Evolutionary conservation across 37 sponge, comb jelly and placozoan genomes (phyloP), one percentile per base, ranked within the genome.

Genomic region (Agelas oroides): DNA sequence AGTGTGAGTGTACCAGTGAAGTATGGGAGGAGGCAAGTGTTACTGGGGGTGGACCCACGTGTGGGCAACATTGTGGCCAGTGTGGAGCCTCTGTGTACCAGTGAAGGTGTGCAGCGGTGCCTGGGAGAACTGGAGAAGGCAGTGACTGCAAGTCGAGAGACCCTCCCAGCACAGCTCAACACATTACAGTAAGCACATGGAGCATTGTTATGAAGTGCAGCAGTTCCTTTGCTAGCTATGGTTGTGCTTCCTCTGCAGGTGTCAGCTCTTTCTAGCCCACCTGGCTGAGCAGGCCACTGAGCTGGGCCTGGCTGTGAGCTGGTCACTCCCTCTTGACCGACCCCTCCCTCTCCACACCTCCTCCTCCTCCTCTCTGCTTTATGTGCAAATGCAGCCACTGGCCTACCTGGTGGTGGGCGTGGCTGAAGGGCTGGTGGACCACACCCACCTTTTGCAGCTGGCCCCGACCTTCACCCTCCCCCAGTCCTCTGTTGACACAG

Each of bases 41-140:
- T 85, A 32, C 38, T 90, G 19, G 37, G 84, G 6, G 86, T 93
- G 39, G 94, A 93, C 66, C 23, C 53, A 33, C 61, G 94, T 54
- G 57, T 86, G 61, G 94, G 94, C 27, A 59, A 71, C 11, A 64
- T 93, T 21, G 38, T 82, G 27, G 74, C 76, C 17, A 63, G 71
- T 21, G 68, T 93, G 46, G 78, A 86, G 56, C 85, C 84, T 25
- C 53, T 35, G 46, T 65, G 59, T 34, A 25, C 23, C 2, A 39
- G 61, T 37, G 78, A 28, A 27, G 37, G 87, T 12, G 87, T 89
- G 57, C 19, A n/a, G 36, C 34, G 21, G 25, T 67, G 53, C n/a
- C 59, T 92, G 66, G 84, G 60, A 60, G 80, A 79, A n/a, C 23
- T 92, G 70, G 88, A 87, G 71, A 73, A 61, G 27, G 76, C 23